phyloP scores from a whole-genome alignment of 2,888 invertebrate species.

The Cacoxenus indagator region DNA sequence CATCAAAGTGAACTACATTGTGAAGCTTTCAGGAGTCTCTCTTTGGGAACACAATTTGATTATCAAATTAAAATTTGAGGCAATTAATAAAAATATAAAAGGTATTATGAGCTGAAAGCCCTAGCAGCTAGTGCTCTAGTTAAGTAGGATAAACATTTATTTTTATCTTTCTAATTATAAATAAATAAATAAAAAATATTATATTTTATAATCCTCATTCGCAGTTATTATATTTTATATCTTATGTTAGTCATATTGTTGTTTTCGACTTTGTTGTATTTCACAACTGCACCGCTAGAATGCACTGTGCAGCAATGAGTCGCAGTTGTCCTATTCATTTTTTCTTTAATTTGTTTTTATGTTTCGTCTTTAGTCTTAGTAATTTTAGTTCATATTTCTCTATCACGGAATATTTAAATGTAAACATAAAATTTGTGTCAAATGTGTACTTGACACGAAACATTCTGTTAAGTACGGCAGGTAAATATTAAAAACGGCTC shows the following conservation, averaged over 20 bases:
- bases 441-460: conserved; percentile 67
- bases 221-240: too few relatives aligned
- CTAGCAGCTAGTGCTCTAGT: too few relatives aligned
- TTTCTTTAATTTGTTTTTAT: neutral
- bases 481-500: conserved; percentile 17
- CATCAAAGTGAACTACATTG: too few relatives aligned
- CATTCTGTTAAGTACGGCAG: conserved; percentile 37
- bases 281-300: neutral
- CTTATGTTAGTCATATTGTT: neutral
- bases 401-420: conserved; percentile 56
- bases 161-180: too few relatives aligned
- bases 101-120: too few relatives aligned
- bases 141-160: too few relatives aligned
- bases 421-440: conserved; percentile 67
- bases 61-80: too few relatives aligned
- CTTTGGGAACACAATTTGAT: too few relatives aligned
- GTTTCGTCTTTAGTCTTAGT: neutral
- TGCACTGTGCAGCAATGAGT: neutral
- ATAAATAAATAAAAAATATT: too few relatives aligned
- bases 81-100: too few relatives aligned
- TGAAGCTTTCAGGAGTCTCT: too few relatives aligned
- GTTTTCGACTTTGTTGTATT: neutral
- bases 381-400: conserved; percentile 23
- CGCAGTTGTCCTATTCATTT: neutral
- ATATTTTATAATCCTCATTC: too few relatives aligned